Evolutionary conservation across 2,888 invertebrate genomes (phyloP), one percentile per base, ranked within the genome.

Genomic region (Pterostichus niger): DNA sequence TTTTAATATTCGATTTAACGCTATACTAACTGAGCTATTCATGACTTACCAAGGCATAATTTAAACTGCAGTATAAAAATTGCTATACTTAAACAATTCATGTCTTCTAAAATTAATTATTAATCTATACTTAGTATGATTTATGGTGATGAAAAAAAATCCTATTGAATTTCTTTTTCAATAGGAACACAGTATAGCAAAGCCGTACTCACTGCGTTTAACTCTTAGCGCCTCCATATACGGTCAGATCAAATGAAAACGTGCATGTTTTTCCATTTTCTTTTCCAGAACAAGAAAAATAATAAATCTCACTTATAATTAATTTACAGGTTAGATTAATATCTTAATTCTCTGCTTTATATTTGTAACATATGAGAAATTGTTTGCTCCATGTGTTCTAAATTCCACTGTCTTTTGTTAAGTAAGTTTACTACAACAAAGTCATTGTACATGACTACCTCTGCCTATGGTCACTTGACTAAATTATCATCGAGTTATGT

Each of bases 401-500:
- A 71, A 71, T 71, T 71, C 68, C 68, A 44, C 15, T 10, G 17
- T 44, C 68, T 71, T 71, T 64, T 64, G 35, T 64, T 64, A 40
- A 40, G 40, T 40, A 40, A 33, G 64, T 33, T 64, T 33, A 64
- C 64, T 35, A 64, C 64, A 64, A 35, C 64, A 64, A 59, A 56
- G 54, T 31, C 31, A 64, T 64, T 64, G 35, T n/a, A 13, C 49
- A 49, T 49, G 49, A 49, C 49, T 49, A 49, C 49, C 49, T 40
- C 40, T 59, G 59, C 59, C 59, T 59, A 64, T 64, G 64, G 64
- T 64, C 64, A 64, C 64, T 59, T 33, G 64, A 64, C 64, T 64
- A 33, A 64, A 64, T 64, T 71, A 44, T 44, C 44, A 44, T 56
- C 40, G 33, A 40, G 68, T 15, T 71, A 71, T 44, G 40, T 71